A percentile compares a stretch with the other conserved stretches of the same genome.
Conservation (phyloP, 2,113 vertebrate genomes). For the Haemorhous mexicanus region DNA sequence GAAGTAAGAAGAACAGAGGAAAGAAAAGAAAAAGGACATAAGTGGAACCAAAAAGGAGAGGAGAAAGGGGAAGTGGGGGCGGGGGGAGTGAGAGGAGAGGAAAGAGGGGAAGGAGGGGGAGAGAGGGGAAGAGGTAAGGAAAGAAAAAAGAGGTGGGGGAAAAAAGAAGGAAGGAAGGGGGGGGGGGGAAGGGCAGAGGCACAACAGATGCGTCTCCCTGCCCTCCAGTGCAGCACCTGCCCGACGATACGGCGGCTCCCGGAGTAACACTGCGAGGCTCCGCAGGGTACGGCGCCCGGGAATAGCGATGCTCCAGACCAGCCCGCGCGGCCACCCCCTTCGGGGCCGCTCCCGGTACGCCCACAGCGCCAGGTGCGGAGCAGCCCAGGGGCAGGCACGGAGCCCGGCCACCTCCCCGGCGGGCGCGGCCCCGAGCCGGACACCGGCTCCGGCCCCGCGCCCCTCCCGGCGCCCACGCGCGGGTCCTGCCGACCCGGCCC, state of each 20-base stretch:
- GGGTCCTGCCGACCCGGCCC: too few relatives aligned
- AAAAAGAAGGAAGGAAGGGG: too few relatives aligned
- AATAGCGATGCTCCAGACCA: neutral
- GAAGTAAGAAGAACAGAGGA: fast-evolving
- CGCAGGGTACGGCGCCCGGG: too few relatives aligned
- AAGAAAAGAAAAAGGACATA: neutral
- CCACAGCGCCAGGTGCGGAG: neutral
- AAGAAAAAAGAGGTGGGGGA: neutral
- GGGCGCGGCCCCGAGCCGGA: too few relatives aligned
- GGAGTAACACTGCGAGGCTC: neutral
- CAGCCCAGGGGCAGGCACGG: too few relatives aligned
- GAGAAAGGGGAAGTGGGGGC: too few relatives aligned
- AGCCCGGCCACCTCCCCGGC: too few relatives aligned
- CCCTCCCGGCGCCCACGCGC: too few relatives aligned
- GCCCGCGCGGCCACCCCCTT: neutral
- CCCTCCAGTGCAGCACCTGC: neutral
- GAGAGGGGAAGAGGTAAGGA: too few relatives aligned
- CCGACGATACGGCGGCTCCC: neutral
- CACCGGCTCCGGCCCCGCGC: neutral
- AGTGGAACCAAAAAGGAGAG: neutral
- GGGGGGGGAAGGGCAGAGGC: neutral
- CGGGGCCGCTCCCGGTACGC: neutral
- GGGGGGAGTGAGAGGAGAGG: fast-evolving
- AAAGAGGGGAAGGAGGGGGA: fast-evolving
- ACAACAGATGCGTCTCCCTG: neutral